Evolutionary conservation across 2,113 vertebrate species (phyloP).

Genomic region (Corythaixoides concolor): DNA sequence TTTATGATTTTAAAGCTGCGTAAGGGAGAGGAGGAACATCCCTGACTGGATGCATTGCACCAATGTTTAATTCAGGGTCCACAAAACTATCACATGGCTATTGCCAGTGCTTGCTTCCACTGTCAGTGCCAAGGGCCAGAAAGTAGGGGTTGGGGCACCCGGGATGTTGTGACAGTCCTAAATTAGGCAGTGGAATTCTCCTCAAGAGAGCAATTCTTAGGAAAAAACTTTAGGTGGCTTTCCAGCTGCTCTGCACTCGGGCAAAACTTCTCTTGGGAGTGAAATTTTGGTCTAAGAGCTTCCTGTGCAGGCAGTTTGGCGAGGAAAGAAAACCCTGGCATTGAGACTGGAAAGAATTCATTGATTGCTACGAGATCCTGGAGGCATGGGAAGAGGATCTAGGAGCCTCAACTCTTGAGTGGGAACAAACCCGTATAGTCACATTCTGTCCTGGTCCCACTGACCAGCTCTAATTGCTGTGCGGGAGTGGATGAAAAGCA

Average conservation of each 20-base stretch:
- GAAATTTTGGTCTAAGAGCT: background rate
- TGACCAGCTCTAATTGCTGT: background rate
- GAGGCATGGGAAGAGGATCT: background rate
- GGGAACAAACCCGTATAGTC: background rate
- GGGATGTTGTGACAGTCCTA: background rate
- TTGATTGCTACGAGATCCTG: background rate
- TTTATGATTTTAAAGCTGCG: background rate
- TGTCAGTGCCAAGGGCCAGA: fast-evolving
- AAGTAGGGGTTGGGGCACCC: fast-evolving
- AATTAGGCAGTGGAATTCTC: background rate
- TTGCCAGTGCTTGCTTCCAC: background rate
- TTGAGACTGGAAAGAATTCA: background rate
- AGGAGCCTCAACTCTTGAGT: background rate
- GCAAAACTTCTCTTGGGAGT: too few species aligned
- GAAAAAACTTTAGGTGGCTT: background rate
- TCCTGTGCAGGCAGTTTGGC: background rate
- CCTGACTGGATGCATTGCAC: background rate
- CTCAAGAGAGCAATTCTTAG: background rate
- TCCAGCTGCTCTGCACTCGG: background rate
- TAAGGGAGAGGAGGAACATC: background rate
- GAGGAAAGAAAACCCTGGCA: background rate
- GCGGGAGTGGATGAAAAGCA: background rate
- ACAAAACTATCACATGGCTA: background rate
- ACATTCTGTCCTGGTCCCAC: background rate
- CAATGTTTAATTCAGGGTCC: background rate